Evolutionary conservation across 2,888 invertebrate species (phyloP), one percentile per base, ranked within the genome.

Genomic region (Neria commutata): DNA sequence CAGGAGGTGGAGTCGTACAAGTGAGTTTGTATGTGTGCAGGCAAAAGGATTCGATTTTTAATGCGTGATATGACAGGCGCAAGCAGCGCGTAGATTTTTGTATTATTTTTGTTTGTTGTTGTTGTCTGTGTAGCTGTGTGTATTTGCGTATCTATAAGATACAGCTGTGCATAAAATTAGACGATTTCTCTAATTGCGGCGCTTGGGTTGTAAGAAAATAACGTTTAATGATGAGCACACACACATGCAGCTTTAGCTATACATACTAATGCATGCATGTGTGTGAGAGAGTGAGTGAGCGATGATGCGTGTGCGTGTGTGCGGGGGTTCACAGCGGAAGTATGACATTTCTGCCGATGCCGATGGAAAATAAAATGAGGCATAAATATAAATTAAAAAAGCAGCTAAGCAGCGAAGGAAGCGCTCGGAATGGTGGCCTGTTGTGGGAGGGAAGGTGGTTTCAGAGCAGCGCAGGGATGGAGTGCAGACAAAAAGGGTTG

Each of bases 131-230:
- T n/a, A 8, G 21, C 24, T 34, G 34, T 48, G 42, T 54, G 54
- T 48, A 40, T 10, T 16, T 42, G 26, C 46, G 19, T 49, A 50
- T 52, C 49, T 55, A 47, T 52, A 60, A 52, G 50, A 54, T 57
- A 64, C 63, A 62, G 48, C 61, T 62, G 57, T 61, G 60, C 62
- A 63, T 66, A 64, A 67, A 66, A 66, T 64, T 64, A 66, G 64
- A 67, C 60, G 60, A 67, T 64, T 66, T 65, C 59, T 16, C 19
- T 26, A 29, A 19, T 37, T 24, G 47, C 10, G 33, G 23, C 46
- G 29, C 21, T 11, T 26, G 24, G 49, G 25, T 19, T 51, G 51
- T 16, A 54, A 23, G 25, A 23, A 40, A 24, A 49, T 33, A 37
- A 48, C 48, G 48, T 48, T 48, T 55, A 55, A 55, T 55, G 54